Conservation (phyloP, 2,113 vertebrate species). For the Platanista minor region DNA sequence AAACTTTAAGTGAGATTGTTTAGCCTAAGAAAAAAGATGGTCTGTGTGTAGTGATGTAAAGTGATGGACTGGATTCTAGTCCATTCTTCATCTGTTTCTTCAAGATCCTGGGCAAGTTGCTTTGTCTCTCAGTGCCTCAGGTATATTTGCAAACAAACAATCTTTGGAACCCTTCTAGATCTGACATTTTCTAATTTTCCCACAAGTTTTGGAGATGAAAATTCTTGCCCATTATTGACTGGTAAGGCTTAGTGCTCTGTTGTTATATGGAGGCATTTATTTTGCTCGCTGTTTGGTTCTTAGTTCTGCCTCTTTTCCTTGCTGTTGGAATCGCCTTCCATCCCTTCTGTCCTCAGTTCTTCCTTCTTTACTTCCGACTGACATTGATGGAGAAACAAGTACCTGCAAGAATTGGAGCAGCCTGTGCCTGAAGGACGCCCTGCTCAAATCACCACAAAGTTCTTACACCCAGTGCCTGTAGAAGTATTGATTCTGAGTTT, state of each 20-base stretch:
- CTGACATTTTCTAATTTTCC: constrained; percentile 16
- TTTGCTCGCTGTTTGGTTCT: background rate
- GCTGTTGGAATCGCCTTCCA: background rate
- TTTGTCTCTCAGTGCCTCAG: background rate
- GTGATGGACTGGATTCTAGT: background rate
- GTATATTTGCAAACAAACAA: background rate
- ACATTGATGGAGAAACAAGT: constrained; percentile 31
- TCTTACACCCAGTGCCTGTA: background rate
- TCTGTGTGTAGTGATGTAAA: background rate
- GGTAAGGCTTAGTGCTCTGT: background rate
- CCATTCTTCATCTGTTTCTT: background rate
- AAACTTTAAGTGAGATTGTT: background rate
- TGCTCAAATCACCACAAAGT: background rate
- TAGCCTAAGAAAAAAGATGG: background rate
- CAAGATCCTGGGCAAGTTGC: background rate
- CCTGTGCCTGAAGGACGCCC: background rate
- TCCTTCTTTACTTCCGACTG: background rate
- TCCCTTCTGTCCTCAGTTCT: background rate
- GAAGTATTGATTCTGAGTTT: constrained; percentile 67
- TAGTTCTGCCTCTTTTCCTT: background rate
- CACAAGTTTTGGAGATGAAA: background rate
- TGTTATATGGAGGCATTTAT: background rate
- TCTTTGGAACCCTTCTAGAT: background rate
- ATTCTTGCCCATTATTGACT: background rate
- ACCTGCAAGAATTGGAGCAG: background rate